Base-by-base conservation (phyloP, 2,797 vertebrate species). In the Chromis chromis region DNA sequence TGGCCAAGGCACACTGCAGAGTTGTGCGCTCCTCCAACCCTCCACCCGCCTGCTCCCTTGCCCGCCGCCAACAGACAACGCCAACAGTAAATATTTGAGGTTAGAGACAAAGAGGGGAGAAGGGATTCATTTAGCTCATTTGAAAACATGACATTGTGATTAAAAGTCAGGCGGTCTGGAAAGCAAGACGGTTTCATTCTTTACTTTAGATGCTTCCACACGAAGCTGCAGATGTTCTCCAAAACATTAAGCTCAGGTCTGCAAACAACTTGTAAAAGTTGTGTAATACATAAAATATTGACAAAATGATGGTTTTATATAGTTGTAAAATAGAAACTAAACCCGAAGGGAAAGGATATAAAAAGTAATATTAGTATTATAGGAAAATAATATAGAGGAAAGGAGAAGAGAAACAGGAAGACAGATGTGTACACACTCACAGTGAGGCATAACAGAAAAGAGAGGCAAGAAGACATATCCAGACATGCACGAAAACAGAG, bases 11-110 rank as follows among this genome's bases (percentile, higher is more conserved):
- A 81, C 85, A 81, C 85, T 73, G 79, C 81, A 64, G 84, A 74
- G 70, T 79, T 82, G 56, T 78, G 74, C 46, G 63, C 81, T 83
- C 66, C 79, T 87, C 74, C 81, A 77, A 65, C 75, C 65, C 79
- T 88, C 83, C 78, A 33, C 69, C 89, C 60, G 44, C 74, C 75
- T 42, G 36, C 80, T 68, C 75, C 57, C 73, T 68, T 66, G 27
- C 74, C 74, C 52, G 49, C 82, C 76, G 74, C 86, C 87, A 85
- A 82, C 86, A 92, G 88, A 93, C 91, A 89, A 93, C 85, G 87
- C 91, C 91, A 89, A 90, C 89, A 92, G 91, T 91, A 93, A 93
- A 93, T 93, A 93, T 92, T 92, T 94, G 93, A 90, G 91, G 90
- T 92, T 81, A 24, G 81, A 91, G 90, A 93, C 91, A 93, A 93